Percentiles rank a stretch among this genome's conserved stretches.
phyloP scores from a whole-genome alignment of 2,797 vertebrate species.

The Perodicticus potto region DNA sequence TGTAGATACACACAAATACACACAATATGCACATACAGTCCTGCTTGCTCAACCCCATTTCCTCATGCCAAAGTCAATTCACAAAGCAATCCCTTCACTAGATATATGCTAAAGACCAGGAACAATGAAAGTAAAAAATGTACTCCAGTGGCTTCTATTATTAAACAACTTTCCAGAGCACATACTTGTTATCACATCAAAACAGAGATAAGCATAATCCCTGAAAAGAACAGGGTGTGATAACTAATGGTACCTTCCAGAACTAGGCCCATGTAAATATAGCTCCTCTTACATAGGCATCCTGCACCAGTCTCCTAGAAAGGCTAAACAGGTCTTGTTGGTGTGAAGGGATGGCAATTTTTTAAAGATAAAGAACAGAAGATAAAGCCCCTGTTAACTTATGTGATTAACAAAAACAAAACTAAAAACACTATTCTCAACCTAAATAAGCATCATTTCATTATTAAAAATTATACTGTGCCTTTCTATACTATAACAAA shows the following conservation, averaged over 20 bases:
- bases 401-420: constrained; percentile 61
- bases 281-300: constrained; percentile 6
- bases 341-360: not conserved
- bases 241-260: not conserved
- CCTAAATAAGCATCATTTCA: constrained; percentile 38
- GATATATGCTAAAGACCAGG: constrained; percentile 35
- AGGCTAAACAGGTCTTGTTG: not conserved
- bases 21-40: not conserved
- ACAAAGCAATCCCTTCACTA: constrained; percentile 62
- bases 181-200: constrained; percentile 35
- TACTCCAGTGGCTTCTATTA: constrained; percentile 50
- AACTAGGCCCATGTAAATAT: not conserved
- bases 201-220: constrained; percentile 29
- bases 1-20: not conserved
- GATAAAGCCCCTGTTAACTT: constrained; percentile 14
- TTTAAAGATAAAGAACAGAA: constrained; percentile 44
- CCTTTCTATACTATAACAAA: constrained; percentile 49
- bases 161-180: constrained; percentile 31
- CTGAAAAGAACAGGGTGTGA: not conserved
- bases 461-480: constrained; percentile 3
- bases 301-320: not conserved
- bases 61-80: constrained; percentile 57
- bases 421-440: constrained; percentile 4
- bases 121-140: constrained; percentile 60
- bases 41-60: constrained; percentile 48